These are phyloP conservation scores for Reinhardtius hippoglossoides DNA, from an alignment of 2,113 vertebrate genomes.

Conservation along the genomic window DNA sequence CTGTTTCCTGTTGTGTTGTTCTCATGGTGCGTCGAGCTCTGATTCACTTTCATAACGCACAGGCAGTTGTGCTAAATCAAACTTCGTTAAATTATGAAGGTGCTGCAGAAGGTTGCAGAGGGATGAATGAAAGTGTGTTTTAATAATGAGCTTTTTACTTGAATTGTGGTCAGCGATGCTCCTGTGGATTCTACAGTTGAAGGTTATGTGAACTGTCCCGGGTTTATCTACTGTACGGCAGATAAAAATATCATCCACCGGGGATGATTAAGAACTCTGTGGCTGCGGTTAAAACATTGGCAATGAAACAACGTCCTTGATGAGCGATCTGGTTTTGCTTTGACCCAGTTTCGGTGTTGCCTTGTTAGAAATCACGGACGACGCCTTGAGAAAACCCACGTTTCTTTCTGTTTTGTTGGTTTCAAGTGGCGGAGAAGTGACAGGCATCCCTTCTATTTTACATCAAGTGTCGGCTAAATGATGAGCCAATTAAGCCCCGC, in stretches of 20 bases:
- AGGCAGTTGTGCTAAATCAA: not conserved
- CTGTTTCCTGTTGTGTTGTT: conserved; percentile 49
- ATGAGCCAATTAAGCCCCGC: conserved; percentile 75
- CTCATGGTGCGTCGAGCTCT: not conserved
- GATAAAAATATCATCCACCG: conserved; percentile 21
- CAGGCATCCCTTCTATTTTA: conserved; percentile 50
- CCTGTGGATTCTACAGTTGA: conserved; percentile 9
- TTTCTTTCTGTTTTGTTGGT: not conserved
- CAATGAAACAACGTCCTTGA: conserved; percentile 40
- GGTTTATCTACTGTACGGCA: conserved; percentile 20
- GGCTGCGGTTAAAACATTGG: conserved; percentile 50
- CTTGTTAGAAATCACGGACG: conserved; percentile 31
- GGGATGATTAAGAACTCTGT: conserved; percentile 13
- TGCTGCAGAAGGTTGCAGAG: not conserved
- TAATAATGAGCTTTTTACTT: not conserved
- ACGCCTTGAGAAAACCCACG: conserved; percentile 7
- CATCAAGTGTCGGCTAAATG: conserved; percentile 53
- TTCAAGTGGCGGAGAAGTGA: conserved; percentile 35
- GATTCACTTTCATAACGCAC: conserved; percentile 9
- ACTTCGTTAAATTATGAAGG: not conserved
- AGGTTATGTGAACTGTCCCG: conserved; percentile 29
- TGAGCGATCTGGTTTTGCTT: conserved; percentile 28
- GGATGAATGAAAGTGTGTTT: conserved; percentile 13
- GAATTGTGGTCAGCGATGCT: not conserved
- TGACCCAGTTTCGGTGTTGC: conserved; percentile 57